Conservation (phyloP, 2,113 vertebrate genomes). For the Aegotheles bennettii region DNA sequence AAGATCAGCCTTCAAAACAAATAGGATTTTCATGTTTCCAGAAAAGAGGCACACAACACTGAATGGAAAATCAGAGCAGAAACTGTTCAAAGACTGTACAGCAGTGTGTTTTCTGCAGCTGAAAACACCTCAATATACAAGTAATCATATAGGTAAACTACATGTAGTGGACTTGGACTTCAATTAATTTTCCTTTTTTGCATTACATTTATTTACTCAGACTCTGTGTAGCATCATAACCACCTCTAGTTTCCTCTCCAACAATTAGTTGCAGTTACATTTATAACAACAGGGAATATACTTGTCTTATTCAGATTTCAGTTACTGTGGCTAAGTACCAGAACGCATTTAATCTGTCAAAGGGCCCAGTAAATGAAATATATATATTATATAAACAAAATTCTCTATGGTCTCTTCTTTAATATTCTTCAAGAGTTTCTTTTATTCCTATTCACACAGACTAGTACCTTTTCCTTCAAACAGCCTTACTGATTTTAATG, state of each 20-base stretch:
- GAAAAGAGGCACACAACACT: fast-evolving
- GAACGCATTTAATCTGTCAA: not conserved
- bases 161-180: not conserved
- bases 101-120: not conserved
- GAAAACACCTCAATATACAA: not conserved
- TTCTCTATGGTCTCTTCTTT: not conserved
- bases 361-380: not conserved
- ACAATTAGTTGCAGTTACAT: not conserved
- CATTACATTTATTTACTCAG: not conserved
- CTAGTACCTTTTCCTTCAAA: not conserved
- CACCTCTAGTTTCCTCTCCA: not conserved
- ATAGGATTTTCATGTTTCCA: not conserved
- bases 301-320: not conserved
- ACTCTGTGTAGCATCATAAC: not conserved
- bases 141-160: not conserved
- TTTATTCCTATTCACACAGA: not conserved
- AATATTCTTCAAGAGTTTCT: not conserved
- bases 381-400: fast-evolving
- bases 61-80: not conserved
- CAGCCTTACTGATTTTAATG: not conserved
- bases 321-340: not conserved
- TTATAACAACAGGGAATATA: not conserved
- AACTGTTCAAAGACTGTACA: not conserved
- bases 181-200: not conserved
- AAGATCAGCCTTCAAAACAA: not conserved